Evolutionary conservation across 2,113 vertebrate genomes (phyloP), one percentile per base, ranked within the genome.

Genomic region (Eurypyga helias): DNA sequence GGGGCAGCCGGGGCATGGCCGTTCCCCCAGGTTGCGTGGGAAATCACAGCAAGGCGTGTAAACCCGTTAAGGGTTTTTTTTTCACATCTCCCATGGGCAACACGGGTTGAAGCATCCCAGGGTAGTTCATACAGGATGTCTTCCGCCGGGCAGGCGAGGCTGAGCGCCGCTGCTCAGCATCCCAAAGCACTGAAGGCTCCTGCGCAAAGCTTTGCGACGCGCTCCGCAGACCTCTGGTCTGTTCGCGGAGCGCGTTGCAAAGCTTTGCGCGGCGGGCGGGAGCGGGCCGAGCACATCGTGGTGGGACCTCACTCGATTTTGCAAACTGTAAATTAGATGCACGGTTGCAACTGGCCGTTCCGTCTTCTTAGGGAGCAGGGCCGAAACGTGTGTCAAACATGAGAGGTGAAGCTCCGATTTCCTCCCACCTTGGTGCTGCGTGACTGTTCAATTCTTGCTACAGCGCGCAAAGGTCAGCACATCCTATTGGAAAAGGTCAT

Each of bases 381-480:
- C 65, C 19, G 28, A 41, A 41, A 12, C 41, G 12, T 41, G 23
- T 25, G 41, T 78, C 48, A 11, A 49, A 65, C 61, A 13, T 17
- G 48, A 41, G 45, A 79, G 64, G 52, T 6, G 55, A 65, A 55
- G 73, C 76, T 73, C 64, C 11, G 78, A 7, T 81, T 67, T 62
- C 79, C 36, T 36, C 25, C n/a, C 17, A 64, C 18, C n/a, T 66
- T 36, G 66, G 36, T 72, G 48, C 75, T 57, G 2, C 4, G 67
- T 20, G 34, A 81, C 36, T 46, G 43, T 70, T 87, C 43, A 51
- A 64, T 92, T 55, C 88, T 45, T 76, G 33, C 79, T 48, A 45
- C 75, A 10, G 2, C 24, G 58, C 60, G 89, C 64, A 73, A 94
- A 97, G 95, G 88, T 89, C 94, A 95, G 78, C 41, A 7, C 38